phyloP scores from a whole-genome alignment of 2,113 vertebrate species.

The Pterocles burchelli region DNA sequence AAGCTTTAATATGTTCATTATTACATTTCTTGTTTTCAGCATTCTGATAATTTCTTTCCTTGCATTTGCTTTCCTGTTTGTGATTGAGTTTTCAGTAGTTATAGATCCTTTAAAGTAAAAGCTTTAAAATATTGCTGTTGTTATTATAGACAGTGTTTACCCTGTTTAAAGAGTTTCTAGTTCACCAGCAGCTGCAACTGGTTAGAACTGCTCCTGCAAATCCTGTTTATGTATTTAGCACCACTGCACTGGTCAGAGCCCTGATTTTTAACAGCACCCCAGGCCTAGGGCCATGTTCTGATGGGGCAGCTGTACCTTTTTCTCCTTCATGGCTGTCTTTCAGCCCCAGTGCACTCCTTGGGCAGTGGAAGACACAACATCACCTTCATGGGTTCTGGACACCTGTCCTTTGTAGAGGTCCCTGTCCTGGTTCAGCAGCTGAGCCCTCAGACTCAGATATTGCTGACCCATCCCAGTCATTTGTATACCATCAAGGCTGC shows the following conservation, averaged over 20 bases:
- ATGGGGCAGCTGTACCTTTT: neutral
- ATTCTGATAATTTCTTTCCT: neutral
- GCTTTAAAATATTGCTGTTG: neutral
- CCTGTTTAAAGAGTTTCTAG: neutral
- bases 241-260: neutral
- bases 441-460: neutral
- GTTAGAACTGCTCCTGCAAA: neutral
- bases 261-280: neutral
- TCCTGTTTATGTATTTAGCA: neutral
- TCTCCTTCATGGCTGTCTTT: neutral
- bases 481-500: neutral
- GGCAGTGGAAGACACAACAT: neutral
- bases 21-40: neutral
- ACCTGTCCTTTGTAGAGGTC: neutral
- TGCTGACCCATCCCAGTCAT: neutral
- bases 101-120: neutral
- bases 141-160: neutral
- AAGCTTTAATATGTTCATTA: neutral
- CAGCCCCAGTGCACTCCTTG: neutral
- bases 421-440: neutral
- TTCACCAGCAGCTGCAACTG: neutral
- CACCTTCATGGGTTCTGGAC: neutral
- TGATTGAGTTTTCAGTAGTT: neutral
- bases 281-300: neutral
- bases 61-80: neutral